Base-by-base conservation (phyloP, 2,888 invertebrate genomes). In the Phasia obesa region DNA sequence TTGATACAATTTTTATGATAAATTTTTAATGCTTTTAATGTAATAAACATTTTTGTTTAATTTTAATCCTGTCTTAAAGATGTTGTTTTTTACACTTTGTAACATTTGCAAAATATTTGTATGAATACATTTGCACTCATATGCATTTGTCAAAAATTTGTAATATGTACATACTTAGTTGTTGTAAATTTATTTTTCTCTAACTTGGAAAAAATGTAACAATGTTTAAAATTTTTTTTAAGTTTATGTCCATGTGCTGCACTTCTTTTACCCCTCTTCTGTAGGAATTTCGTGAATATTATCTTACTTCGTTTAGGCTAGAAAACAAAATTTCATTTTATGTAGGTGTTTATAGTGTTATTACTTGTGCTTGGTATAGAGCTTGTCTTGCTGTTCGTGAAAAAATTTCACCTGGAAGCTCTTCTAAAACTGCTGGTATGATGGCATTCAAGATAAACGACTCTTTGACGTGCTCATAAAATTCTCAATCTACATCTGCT, bases 391-490 rank as follows among this genome's bases (percentile, higher is more conserved):
- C 21, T 44, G 19, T 55, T 73, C 21, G 53, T 59, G 44, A 57
- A 64, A 51, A 60, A 78, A 35, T 71, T 82, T 75, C 74, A 78
- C 64, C 82, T 82, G 59, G 82, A 78, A 78, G 82, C 82, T 74
- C 51, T 70, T 70, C 57, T 69, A 23, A 70, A 49, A 59, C 64
- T 74, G 64, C 70, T 78, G 69, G 74, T 57, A 44, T 70, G 82
- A 82, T 70, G 77, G 62, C 78, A 74, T 70, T 70, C 62, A 70
- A 78, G 78, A 82, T 82, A 82, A 78, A 82, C 71, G 78, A 70
- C 78, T 78, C 55, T 59, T 70, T 70, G 82, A 78, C 74, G 82
- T 74, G 65, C 64, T 82, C 78, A 70, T 78, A 82, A 82, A 78
- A 74, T 64, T 74, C 51, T 65, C 19, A 78, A 67, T 60, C 77